phyloP scores from a whole-genome alignment of 2,888 invertebrate genomes.

The Pollenia griseotomentosa region DNA sequence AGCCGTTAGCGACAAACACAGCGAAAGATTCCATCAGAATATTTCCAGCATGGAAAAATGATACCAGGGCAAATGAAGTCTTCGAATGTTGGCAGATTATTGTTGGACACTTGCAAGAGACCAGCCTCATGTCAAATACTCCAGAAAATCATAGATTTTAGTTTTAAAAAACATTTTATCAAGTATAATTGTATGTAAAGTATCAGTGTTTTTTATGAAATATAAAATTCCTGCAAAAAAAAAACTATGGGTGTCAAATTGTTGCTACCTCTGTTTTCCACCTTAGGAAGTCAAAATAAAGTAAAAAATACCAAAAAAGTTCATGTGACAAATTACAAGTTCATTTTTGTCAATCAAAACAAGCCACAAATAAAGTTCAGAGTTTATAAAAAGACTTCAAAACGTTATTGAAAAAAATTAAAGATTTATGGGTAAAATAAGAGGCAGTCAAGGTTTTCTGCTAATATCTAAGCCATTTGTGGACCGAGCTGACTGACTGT shows the following conservation, averaged over 20 bases:
- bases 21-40: too few species aligned
- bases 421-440: too few species aligned
- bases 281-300: constrained; percentile 14
- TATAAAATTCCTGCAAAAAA: constrained; percentile 19
- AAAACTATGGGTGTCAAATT: neutral
- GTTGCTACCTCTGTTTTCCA: neutral
- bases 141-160: neutral
- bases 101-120: neutral
- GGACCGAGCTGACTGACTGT: too few species aligned
- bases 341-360: too few species aligned
- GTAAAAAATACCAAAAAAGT: neutral
- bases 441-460: too few species aligned
- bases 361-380: too few species aligned
- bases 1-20: too few species aligned
- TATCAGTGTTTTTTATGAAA: constrained; percentile 22
- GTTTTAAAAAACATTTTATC: neutral
- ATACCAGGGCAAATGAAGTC: neutral
- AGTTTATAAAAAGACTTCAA: too few species aligned
- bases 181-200: constrained; percentile 18
- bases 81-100: constrained; percentile 2
- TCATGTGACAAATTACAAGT: neutral
- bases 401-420: too few species aligned
- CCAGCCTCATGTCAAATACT: neutral
- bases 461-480: too few species aligned
- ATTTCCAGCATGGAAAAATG: too few species aligned